A percentile compares a stretch with the other conserved stretches of the same genome.
These are phyloP conservation scores for Acridotheres tristis DNA, from an alignment of 2,797 vertebrate genomes.

Conservation along the genomic window DNA sequence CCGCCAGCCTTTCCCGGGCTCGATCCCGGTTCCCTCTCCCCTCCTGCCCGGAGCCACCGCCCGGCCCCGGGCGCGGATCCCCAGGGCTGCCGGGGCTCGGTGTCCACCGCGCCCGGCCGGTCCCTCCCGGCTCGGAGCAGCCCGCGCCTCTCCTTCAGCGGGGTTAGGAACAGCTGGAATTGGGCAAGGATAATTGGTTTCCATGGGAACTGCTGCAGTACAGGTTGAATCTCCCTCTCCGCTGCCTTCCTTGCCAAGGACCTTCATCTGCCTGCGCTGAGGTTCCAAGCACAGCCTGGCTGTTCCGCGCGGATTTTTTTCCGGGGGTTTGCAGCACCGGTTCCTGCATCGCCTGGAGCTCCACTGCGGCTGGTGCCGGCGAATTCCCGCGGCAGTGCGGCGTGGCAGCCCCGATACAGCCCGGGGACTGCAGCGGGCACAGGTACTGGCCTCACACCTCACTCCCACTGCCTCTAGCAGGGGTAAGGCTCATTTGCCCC, in stretches of 20 bases:
- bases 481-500: too few relatives aligned
- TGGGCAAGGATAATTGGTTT: constrained; percentile 79
- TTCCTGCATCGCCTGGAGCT: accelerated
- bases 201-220: constrained; percentile 77
- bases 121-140: constrained; percentile 26
- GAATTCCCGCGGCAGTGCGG: accelerated
- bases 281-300: constrained; percentile 48
- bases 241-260: constrained; percentile 59
- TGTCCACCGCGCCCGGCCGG: neutral
- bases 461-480: neutral
- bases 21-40: neutral
- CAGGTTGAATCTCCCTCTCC: constrained; percentile 73
- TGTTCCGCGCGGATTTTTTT: constrained; percentile 34
- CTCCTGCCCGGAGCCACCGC: neutral
- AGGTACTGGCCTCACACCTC: neutral
- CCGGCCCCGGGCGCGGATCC: neutral
- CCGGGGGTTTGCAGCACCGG: neutral
- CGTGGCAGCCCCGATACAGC: accelerated
- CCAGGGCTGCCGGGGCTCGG: neutral
- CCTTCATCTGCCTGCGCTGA: constrained; percentile 68
- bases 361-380: neutral
- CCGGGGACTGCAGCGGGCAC: neutral
- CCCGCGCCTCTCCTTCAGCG: constrained; percentile 35
- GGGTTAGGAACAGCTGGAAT: constrained; percentile 76
- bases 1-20: neutral